Evolutionary conservation across 2,113 vertebrate genomes (phyloP), one percentile per base, ranked within the genome.

Genomic region (Tricholaema leucomelas): DNA sequence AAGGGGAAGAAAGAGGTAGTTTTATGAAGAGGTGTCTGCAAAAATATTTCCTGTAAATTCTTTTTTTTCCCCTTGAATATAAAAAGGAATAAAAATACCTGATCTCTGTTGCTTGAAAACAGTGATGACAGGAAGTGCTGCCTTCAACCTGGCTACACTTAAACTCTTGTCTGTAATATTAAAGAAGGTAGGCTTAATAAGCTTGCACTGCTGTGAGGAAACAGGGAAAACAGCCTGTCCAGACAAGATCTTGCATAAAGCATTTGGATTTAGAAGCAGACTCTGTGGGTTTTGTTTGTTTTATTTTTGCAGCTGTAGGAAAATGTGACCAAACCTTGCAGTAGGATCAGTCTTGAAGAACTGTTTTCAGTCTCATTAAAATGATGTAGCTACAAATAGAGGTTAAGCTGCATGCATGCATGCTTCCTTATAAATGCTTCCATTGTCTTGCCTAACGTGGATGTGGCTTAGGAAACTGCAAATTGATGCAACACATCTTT

Each of bases 311-410:
- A 54, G 38, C 84, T 90, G 88, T 21, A 42, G 88, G 88, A 89
- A 93, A 93, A 87, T 73, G 73, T 36, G 81, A 77, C 82, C 30
- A 27, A 77, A 59, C 55, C 59, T 63, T 88, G 88, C 81, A 85
- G 71, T 40, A 46, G 84, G 30, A 74, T 59, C 27, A 52, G 52
- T 48, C 81, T 73, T 36, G 31, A 90, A 58, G 58, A 88, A 27
- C 81, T 59, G 78, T 92, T 94, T 87, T n/a, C n/a, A 81, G 78
- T 76, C 87, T 87, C 84, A 88, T 95, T 93, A 88, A 93, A 92
- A 79, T 88, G 71, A 77, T 82, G 76, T 80, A 85, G 64, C 92
- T 87, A 76, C 88, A 73, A 84, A 60, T 87, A 61, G 73, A 81
- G 71, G 79, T 95, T 33, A 91, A 85, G 74, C 81, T 81, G 5